Percentiles rank a stretch among this genome's conserved stretches.
phyloP scores from a whole-genome alignment of 2,113 vertebrate genomes.

The Pao palembangensis region DNA sequence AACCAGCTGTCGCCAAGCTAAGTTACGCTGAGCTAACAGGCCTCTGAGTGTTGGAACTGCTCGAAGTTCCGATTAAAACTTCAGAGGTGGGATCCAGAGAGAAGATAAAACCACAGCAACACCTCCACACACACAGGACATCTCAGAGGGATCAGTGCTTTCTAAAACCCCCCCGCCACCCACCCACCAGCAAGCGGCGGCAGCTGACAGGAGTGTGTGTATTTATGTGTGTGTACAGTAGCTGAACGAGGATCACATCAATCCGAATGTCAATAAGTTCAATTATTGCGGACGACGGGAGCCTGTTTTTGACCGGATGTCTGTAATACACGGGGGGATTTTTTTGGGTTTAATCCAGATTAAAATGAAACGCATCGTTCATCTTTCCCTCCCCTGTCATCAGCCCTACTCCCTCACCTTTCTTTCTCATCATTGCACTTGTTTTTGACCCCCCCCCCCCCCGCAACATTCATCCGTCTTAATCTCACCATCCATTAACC shows the following conservation, averaged over 20 bases:
- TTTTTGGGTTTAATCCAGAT: too few relatives aligned
- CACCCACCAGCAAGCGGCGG: conserved; percentile 14
- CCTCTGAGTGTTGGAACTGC: too few relatives aligned
- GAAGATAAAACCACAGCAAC: conserved; percentile 62
- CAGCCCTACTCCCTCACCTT: neutral
- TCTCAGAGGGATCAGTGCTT: conserved; percentile 55
- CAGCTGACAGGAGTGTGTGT: conserved; percentile 10
- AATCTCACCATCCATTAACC: conserved; percentile 11
- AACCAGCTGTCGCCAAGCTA: too few relatives aligned
- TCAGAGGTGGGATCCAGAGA: too few relatives aligned
- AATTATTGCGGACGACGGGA: neutral
- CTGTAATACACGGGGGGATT: too few relatives aligned
- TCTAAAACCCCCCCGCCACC: conserved; percentile 33
- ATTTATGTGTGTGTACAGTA: conserved; percentile 7
- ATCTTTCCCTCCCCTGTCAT: neutral
- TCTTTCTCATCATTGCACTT: neutral
- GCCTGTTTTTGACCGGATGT: neutral
- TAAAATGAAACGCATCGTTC: too few relatives aligned
- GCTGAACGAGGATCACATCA: neutral
- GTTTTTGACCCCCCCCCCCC: neutral
- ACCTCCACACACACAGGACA: conserved; percentile 44
- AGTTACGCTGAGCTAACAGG: too few relatives aligned
- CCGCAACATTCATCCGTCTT: neutral
- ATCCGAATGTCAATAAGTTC: neutral
- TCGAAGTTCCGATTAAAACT: too few relatives aligned